A percentile compares a stretch with the other conserved stretches of the same genome.
phyloP scores from a whole-genome alignment of 2,113 vertebrate species.

The Thymallus thymallus region DNA sequence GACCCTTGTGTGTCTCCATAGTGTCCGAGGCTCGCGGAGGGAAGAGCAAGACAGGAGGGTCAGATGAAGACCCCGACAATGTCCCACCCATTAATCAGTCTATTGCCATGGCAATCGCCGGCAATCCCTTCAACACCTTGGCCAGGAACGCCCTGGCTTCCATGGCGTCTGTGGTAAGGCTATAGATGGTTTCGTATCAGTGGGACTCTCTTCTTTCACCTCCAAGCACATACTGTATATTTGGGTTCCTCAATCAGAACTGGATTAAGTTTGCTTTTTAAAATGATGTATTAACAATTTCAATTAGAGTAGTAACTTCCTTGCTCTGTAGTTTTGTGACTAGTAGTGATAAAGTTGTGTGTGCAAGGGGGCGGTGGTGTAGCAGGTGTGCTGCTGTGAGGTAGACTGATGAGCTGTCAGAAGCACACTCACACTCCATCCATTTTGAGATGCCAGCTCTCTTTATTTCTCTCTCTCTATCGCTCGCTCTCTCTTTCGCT shows the following conservation, averaged over 20 bases:
- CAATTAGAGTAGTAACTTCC: not conserved
- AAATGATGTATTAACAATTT: not conserved
- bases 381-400: constrained; percentile 60
- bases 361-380: too few species aligned
- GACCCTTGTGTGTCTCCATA: constrained; percentile 39
- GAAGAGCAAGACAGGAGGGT: constrained; percentile 79
- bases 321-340: not conserved
- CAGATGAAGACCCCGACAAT: constrained; percentile 87
- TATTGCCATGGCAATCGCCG: constrained; percentile 90
- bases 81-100: constrained; percentile 83
- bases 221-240: too few species aligned
- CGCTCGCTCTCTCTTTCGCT: not conserved
- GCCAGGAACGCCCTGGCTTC: constrained; percentile 75
- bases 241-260: not conserved
- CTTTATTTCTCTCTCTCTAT: not conserved
- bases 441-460: constrained; percentile 50
- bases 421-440: constrained; percentile 61
- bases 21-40: constrained; percentile 81
- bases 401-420: constrained; percentile 71
- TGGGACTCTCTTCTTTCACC: not conserved
- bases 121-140: constrained; percentile 84
- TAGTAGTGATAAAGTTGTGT: constrained; percentile 5
- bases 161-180: constrained; percentile 81
- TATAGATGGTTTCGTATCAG: not conserved
- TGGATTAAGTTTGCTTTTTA: not conserved